A percentile compares a stretch with the other conserved stretches of the same genome.
Evolutionary conservation across 2,888 invertebrate genomes (phyloP).

Genomic region (Auanema sp.): DNA sequence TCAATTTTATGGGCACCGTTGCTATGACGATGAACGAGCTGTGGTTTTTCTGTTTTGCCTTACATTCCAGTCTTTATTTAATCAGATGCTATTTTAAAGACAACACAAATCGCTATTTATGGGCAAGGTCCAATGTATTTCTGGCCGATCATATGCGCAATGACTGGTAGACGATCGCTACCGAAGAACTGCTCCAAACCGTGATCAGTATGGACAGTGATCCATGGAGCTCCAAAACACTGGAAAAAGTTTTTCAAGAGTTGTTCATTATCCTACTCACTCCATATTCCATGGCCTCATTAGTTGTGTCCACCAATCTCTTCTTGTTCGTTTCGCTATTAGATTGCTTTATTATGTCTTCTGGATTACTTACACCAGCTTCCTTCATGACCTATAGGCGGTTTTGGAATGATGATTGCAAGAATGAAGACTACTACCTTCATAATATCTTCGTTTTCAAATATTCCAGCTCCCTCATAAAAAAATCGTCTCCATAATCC

Average conservation of each 20-base stretch:
- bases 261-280: neutral
- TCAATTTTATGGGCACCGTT: too few species aligned
- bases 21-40: too few species aligned
- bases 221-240: slow-evolving; percentile 22
- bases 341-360: neutral
- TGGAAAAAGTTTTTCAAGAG: neutral
- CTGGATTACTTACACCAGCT: neutral
- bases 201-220: slow-evolving; percentile 8
- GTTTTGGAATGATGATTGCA: neutral
- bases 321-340: slow-evolving; percentile 10
- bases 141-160: slow-evolving; percentile 9
- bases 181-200: slow-evolving; percentile 18
- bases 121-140: slow-evolving; percentile 8
- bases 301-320: slow-evolving; percentile 13
- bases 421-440: slow-evolving; percentile 5
- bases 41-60: too few species aligned
- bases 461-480: slow-evolving; percentile 12
- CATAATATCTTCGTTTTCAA: slow-evolving; percentile 13
- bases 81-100: too few species aligned
- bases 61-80: too few species aligned
- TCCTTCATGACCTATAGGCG: neutral
- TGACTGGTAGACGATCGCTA: slow-evolving; percentile 19
- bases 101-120: neutral
- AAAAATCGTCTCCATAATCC: slow-evolving; percentile 11
- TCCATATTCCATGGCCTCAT: slow-evolving; percentile 10